These are phyloP conservation scores for Aleiodes leptofemur DNA, from an alignment of 2,888 invertebrate genomes.

Conservation along the genomic window DNA sequence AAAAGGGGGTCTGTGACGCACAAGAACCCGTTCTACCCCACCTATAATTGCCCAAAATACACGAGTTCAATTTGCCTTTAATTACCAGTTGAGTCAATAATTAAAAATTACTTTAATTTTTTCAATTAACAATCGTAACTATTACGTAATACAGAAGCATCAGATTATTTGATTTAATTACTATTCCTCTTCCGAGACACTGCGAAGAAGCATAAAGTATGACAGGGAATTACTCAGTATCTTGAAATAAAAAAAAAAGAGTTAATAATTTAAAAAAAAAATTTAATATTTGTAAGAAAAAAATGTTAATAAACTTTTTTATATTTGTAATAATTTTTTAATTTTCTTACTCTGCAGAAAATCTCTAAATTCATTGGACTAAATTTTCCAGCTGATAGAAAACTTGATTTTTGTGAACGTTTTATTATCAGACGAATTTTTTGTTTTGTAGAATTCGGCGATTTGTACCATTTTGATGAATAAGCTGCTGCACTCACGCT, in stretches of 20 bases:
- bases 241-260: constrained; percentile 51
- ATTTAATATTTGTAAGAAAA: background rate
- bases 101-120: constrained; percentile 5
- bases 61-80: no score
- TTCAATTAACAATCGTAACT: constrained; percentile 2
- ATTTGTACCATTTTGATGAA: constrained; percentile 60
- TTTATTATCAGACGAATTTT: constrained; percentile 59
- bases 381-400: constrained; percentile 64
- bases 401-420: constrained; percentile 62
- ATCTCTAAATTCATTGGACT: constrained; percentile 63
- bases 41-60: no score
- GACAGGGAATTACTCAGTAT: constrained; percentile 64
- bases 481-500: constrained; percentile 57
- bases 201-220: constrained; percentile 64
- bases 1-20: no score
- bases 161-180: background rate
- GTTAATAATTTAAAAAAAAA: constrained; percentile 1
- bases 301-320: constrained; percentile 33
- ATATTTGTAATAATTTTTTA: constrained; percentile 27
- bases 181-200: constrained; percentile 44
- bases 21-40: no score
- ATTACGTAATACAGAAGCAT: constrained; percentile 1
- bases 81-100: background rate
- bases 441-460: constrained; percentile 51
- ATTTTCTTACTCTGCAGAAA: constrained; percentile 57